A percentile compares a stretch with the other conserved stretches of the same genome.
Evolutionary conservation across 2,797 vertebrate species (phyloP).

Genomic region (Parambassis ranga): DNA sequence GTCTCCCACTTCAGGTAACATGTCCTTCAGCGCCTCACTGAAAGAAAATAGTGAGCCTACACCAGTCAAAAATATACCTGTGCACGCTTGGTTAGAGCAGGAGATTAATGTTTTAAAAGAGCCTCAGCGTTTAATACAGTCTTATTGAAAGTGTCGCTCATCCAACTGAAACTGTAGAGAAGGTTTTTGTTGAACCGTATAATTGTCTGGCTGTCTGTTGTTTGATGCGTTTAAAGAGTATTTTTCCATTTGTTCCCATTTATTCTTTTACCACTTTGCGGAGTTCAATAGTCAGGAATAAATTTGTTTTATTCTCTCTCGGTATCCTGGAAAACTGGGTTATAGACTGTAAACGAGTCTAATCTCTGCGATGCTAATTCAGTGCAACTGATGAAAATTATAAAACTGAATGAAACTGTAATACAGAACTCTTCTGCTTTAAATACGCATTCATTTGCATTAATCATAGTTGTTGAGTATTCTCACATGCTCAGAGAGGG

Average conservation of each 20-base stretch:
- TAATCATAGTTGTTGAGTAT: conserved; percentile 4
- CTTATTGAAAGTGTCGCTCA: conserved; percentile 36
- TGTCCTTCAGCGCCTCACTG: conserved; percentile 53
- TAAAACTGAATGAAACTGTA: conserved; percentile 3
- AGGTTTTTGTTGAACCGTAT: conserved; percentile 17
- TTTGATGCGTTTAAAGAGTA: conserved; percentile 29
- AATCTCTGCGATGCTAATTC: conserved; percentile 34
- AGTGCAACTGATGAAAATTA: conserved; percentile 23
- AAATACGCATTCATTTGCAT: conserved; percentile 26
- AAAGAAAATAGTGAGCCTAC: conserved; percentile 9
- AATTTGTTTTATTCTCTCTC: conserved; percentile 19
- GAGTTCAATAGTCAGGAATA: conserved; percentile 35
- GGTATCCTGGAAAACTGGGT: conserved; percentile 15
- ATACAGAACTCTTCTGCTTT: conserved; percentile 26
- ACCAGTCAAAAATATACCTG: neutral
- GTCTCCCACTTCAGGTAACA: conserved; percentile 97
- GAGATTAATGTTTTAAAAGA: conserved; percentile 22
- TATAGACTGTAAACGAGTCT: conserved; percentile 9
- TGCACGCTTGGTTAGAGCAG: neutral
- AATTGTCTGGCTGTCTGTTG: conserved; percentile 29
- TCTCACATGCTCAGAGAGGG: neutral
- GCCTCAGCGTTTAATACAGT: neutral
- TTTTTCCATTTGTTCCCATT: conserved; percentile 17
- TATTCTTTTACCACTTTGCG: conserved; percentile 26
- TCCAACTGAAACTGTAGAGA: conserved; percentile 17